Conservation (phyloP, 2,113 vertebrate species). For the Thalassarche chlororhynchos region DNA sequence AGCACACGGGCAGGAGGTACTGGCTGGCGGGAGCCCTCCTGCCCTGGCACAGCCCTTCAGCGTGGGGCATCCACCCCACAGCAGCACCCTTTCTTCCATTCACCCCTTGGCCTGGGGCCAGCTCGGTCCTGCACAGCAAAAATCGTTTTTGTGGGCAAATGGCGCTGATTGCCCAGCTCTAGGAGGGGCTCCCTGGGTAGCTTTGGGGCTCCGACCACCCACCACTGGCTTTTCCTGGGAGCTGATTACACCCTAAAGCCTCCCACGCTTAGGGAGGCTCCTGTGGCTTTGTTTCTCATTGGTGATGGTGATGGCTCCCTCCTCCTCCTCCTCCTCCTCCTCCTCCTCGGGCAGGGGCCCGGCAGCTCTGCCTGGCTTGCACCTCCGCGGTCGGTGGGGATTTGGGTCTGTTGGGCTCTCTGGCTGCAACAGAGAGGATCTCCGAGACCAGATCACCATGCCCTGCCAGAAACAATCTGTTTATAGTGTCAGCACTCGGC, state of each 20-base stretch:
- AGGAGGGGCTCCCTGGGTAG: background rate
- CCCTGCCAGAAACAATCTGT: conserved; percentile 45
- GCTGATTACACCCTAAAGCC: background rate
- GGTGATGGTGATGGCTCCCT: background rate
- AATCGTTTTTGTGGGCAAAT: background rate
- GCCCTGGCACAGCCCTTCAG: accelerated
- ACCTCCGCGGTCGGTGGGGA: accelerated
- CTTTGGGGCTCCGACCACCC: background rate
- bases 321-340: background rate
- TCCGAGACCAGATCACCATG: background rate
- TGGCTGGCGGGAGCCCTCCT: background rate
- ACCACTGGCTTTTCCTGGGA: background rate
- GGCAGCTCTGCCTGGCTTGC: background rate
- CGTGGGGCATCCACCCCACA: background rate
- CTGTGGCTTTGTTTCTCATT: background rate
- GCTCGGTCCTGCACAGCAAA: background rate
- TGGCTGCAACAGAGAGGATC: background rate
- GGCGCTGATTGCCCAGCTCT: background rate
- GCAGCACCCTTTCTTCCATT: background rate
- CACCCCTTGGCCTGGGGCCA: background rate
- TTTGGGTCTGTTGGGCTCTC: background rate
- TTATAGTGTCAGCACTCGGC: background rate
- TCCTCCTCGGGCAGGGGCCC: background rate
- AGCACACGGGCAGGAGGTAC: background rate
- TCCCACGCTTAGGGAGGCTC: background rate